These are phyloP conservation scores for Cataglyphis hispanica DNA, from an alignment of 1,140 invertebrate species.

Conservation along the genomic window DNA sequence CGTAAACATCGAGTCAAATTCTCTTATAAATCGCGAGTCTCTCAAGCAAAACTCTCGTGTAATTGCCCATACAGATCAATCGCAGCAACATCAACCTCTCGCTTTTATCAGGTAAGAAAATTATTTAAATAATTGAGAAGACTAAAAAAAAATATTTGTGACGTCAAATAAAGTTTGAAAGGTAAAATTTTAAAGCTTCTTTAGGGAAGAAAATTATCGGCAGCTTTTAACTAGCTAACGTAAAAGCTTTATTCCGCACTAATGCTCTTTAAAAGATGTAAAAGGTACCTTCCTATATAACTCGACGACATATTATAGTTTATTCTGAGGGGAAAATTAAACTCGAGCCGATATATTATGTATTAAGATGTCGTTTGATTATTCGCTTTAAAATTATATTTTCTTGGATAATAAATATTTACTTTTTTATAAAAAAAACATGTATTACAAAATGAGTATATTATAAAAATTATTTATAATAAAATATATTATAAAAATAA, in stretches of 20 bases:
- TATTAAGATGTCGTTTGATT: neutral
- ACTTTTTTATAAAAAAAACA: too few species aligned
- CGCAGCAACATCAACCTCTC: slow-evolving; percentile 72
- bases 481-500: slow-evolving; percentile 2
- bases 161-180: neutral
- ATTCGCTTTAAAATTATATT: slow-evolving; percentile 28
- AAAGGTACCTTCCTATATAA: slow-evolving; percentile 3
- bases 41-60: slow-evolving; percentile 73
- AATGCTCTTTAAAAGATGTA: slow-evolving; percentile 10
- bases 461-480: too few species aligned
- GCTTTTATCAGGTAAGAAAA: slow-evolving; percentile 81
- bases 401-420: slow-evolving; percentile 19
- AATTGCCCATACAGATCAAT: slow-evolving; percentile 72
- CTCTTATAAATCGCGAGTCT: slow-evolving; percentile 64
- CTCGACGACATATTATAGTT: slow-evolving; percentile 26
- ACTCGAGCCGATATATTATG: slow-evolving; percentile 11
- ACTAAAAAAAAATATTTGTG: neutral
- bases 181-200: neutral
- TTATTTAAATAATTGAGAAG: neutral
- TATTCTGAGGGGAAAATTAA: slow-evolving; percentile 20
- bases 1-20: slow-evolving; percentile 3
- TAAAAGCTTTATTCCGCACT: slow-evolving; percentile 33
- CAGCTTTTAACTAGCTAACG: slow-evolving; percentile 13
- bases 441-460: too few species aligned
- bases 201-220: neutral